Evolutionary conservation across 1,140 invertebrate species (phyloP), one percentile per base, ranked within the genome.

Genomic region (Monochamus saltuarius): DNA sequence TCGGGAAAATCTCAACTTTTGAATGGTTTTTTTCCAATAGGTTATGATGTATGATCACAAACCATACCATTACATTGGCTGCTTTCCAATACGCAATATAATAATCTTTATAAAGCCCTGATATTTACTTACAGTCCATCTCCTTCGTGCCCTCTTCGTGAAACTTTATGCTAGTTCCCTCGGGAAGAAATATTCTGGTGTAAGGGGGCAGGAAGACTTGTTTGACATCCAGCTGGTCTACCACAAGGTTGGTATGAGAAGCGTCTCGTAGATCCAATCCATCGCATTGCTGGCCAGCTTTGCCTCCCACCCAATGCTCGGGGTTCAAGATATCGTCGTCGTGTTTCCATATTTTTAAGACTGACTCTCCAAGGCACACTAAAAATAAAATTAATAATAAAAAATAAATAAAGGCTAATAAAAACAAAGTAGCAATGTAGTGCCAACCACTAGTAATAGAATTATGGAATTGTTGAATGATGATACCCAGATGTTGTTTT

Each of bases 251-350:
- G 10, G 29, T 0, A 4, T 40, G 29, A n/a, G 45, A 47, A 0
- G 14, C 7, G 9, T 38, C 16, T 8, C 16, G 19, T 29, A 60
- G 54, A 43, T 50, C 43, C 8, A 60, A 34, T 7, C 58, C 58
- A 16, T 38, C 43, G 14, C 58, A 60, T 13, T 35, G 39, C 35
- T 14, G 10, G 8, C 43, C 39, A 8, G 17, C 6, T 35, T 59
- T 38, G 11, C 45, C 56, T 11, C 35, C 36, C 6, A 58, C 46
- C 58, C 58, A 60, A 29, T 60, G 29, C 4, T 13, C 22, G 6
- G 58, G 50, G 46, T 45, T 54, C 4, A 34, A 45, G 29, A 60
- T 60, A 37, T 60, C 58, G 22, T 14, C 37, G 22, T 46, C 51
- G 17, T 38, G 54, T 9, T 34, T 19, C 38, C 39, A 60, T 38